Evolutionary conservation across 2,113 vertebrate species (phyloP).

Genomic region (Meles meles): DNA sequence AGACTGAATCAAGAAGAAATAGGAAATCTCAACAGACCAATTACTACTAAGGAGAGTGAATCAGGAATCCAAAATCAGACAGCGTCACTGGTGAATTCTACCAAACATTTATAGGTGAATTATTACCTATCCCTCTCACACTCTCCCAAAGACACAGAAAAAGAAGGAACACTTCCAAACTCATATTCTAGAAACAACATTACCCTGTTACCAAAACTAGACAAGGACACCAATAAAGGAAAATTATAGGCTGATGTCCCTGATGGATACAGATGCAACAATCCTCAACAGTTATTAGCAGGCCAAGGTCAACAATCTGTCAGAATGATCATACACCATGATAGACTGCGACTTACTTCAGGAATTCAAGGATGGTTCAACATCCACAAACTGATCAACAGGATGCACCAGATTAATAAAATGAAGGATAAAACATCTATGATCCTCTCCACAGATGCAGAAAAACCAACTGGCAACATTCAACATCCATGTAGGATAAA

Average conservation of each 20-base stretch:
- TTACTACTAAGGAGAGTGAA: not conserved
- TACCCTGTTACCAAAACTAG: not conserved
- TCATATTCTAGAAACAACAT: not conserved
- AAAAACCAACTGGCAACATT: not conserved
- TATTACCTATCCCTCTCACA: not conserved
- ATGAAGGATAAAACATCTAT: not conserved
- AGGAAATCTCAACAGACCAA: not conserved
- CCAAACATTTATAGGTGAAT: not conserved
- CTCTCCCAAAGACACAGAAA: not conserved
- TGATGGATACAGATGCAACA: not conserved
- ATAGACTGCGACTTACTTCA: not conserved
- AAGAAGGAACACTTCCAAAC: not conserved
- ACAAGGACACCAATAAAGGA: not conserved
- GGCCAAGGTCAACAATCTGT: not conserved
- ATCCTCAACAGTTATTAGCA: not conserved
- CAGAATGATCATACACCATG: not conserved
- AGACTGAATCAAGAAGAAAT: not conserved
- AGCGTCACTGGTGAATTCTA: not conserved
- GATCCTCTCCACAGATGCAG: not conserved
- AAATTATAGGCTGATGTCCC: not conserved
- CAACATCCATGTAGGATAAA: not conserved
- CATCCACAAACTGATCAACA: not conserved
- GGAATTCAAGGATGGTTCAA: not conserved
- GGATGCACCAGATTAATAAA: not conserved
- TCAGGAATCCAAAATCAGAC: not conserved